Evolutionary conservation across 2,797 vertebrate species (phyloP).

Genomic region (Aselliscus stoliczkanus): DNA sequence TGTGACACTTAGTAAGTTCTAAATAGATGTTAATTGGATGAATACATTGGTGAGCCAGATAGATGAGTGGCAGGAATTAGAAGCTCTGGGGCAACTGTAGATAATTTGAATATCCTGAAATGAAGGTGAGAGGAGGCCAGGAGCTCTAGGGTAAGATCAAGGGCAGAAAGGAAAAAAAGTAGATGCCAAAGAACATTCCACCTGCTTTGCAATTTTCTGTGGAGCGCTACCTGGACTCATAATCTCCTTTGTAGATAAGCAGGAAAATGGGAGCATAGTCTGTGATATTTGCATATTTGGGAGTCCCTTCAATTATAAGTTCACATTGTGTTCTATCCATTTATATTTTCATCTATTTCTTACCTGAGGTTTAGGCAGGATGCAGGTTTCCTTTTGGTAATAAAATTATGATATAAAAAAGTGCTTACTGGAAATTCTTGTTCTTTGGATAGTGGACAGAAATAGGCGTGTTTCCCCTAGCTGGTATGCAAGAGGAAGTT

Average conservation of each 20-base stretch:
- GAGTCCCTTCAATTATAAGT: neutral
- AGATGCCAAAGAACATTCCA: neutral
- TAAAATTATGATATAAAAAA: neutral
- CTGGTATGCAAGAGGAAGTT: neutral
- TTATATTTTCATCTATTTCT: neutral
- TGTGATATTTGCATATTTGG: neutral
- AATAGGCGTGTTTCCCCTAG: conserved; percentile 22
- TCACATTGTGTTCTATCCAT: neutral
- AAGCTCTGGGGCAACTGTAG: neutral
- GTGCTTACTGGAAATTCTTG: conserved; percentile 51
- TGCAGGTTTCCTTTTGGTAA: neutral
- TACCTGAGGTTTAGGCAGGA: neutral
- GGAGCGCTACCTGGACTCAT: neutral
- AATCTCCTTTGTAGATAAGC: neutral
- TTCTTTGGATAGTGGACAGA: neutral
- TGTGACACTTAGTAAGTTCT: neutral
- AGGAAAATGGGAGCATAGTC: neutral
- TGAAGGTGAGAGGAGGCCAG: neutral
- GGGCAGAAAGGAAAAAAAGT: neutral
- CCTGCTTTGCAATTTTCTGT: neutral
- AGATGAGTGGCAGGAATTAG: neutral
- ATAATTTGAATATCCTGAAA: neutral
- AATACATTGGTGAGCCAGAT: neutral
- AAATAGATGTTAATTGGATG: neutral
- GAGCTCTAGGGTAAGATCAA: neutral